Conservation (phyloP, 2,888 invertebrate genomes). For the Lasioglossum figueresi region DNA sequence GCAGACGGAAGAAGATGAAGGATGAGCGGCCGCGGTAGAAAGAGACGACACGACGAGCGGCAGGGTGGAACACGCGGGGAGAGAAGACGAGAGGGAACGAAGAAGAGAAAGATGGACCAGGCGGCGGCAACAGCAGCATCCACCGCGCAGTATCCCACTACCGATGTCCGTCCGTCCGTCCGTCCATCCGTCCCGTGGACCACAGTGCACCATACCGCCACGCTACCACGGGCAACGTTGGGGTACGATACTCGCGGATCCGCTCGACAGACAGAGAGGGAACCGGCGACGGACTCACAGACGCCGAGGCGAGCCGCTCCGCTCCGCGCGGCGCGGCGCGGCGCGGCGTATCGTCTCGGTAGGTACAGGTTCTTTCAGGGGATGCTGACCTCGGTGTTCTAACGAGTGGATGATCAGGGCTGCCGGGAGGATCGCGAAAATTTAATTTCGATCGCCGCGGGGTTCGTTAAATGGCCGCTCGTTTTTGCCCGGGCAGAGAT, state of each 20-base stretch:
- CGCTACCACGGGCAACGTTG: slow-evolving; percentile 55
- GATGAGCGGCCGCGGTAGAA: slow-evolving; percentile 34
- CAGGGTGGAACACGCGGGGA: background rate
- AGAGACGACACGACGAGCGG: slow-evolving; percentile 10
- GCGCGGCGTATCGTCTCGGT: slow-evolving; percentile 50
- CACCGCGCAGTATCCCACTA: slow-evolving; percentile 76
- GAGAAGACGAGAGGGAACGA: slow-evolving; percentile 4
- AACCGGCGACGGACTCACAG: slow-evolving; percentile 1
- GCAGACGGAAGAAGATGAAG: slow-evolving; percentile 60
- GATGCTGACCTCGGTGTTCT: slow-evolving; percentile 52
- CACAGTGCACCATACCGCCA: slow-evolving; percentile 65
- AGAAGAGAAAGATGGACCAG: slow-evolving; percentile 36
- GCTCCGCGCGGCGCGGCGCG: too few relatives aligned
- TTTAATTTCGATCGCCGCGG: slow-evolving; percentile 61
- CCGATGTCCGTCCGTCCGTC: slow-evolving; percentile 66
- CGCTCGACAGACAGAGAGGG: slow-evolving; percentile 33
- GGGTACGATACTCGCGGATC: slow-evolving; percentile 32
- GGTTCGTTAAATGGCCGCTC: slow-evolving; percentile 53
- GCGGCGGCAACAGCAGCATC: slow-evolving; percentile 42
- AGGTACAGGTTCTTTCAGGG: slow-evolving; percentile 68
- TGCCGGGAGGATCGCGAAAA: slow-evolving; percentile 52
- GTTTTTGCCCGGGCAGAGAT: slow-evolving; percentile 47
- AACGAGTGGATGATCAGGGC: slow-evolving; percentile 48
- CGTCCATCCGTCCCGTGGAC: slow-evolving; percentile 62
- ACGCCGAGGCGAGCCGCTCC: background rate